phyloP scores from a whole-genome alignment of 2,797 vertebrate genomes.

The Hydrocynus forskahlii region DNA sequence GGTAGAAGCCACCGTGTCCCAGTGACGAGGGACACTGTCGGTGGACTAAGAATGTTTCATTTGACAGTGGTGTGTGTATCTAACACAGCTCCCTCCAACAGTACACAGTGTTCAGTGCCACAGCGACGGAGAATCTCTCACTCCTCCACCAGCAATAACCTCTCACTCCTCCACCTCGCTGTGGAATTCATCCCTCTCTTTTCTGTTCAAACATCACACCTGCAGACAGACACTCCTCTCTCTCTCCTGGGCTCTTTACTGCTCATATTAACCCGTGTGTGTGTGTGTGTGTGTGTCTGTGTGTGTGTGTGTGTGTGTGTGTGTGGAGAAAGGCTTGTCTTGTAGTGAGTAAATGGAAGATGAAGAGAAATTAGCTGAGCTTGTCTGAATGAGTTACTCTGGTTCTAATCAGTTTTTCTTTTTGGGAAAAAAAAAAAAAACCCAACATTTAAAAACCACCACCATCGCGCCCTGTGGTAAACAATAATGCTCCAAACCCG shows the following conservation, averaged over 20 bases:
- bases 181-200: slow-evolving; percentile 53
- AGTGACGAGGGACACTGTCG: neutral
- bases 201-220: slow-evolving; percentile 58
- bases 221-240: slow-evolving; percentile 25
- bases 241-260: neutral
- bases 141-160: slow-evolving; percentile 46
- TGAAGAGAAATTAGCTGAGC: neutral
- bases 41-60: neutral
- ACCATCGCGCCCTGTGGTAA: no score
- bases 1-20: neutral
- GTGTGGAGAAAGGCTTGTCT: no score
- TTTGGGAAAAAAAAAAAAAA: no score
- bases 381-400: neutral
- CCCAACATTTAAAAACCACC: no score
- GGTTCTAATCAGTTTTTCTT: no score
- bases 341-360: no score
- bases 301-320: neutral
- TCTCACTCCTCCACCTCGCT: slow-evolving; percentile 52
- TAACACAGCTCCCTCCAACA: slow-evolving; percentile 6
- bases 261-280: neutral
- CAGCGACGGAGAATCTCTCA: slow-evolving; percentile 52
- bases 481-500: no score
- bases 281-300: neutral
- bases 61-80: slow-evolving; percentile 38
- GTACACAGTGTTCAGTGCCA: slow-evolving; percentile 43